phyloP scores from a whole-genome alignment of 1,140 invertebrate species.

The Brachionus rotundiformis region DNA sequence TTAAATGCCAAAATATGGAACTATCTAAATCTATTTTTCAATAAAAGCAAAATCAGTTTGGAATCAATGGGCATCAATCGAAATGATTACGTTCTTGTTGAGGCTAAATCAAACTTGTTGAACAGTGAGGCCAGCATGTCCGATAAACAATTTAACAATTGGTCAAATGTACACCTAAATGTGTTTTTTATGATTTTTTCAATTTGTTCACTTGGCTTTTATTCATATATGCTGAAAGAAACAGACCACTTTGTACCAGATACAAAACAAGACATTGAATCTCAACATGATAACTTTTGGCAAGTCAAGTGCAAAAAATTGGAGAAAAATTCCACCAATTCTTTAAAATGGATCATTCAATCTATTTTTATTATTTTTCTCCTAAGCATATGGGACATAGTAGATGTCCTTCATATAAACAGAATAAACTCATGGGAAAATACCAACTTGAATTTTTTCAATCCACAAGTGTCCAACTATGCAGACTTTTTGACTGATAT shows the following conservation, averaged over 20 bases:
- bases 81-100: neutral
- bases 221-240: conserved; percentile 6
- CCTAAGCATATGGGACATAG: conserved; percentile 40
- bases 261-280: neutral
- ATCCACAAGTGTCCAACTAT: neutral
- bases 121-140: neutral
- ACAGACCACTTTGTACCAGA: neutral
- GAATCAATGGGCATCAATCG: neutral
- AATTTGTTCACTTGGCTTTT: neutral
- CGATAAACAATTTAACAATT: neutral
- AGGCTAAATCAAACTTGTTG: neutral
- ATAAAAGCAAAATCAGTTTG: neutral
- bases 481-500: neutral
- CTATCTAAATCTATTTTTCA: neutral
- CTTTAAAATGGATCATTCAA: neutral
- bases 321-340: neutral
- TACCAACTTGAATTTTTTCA: conserved; percentile 15
- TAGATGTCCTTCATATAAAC: conserved; percentile 4
- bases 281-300: neutral
- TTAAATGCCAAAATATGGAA: neutral
- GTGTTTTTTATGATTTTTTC: conserved; percentile 31
- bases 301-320: neutral
- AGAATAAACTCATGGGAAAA: conserved; percentile 9
- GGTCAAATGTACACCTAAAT: conserved; percentile 11
- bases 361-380: conserved; percentile 22